Base-by-base conservation (phyloP, 1,140 invertebrate species). In the Lepidurus packardi region DNA sequence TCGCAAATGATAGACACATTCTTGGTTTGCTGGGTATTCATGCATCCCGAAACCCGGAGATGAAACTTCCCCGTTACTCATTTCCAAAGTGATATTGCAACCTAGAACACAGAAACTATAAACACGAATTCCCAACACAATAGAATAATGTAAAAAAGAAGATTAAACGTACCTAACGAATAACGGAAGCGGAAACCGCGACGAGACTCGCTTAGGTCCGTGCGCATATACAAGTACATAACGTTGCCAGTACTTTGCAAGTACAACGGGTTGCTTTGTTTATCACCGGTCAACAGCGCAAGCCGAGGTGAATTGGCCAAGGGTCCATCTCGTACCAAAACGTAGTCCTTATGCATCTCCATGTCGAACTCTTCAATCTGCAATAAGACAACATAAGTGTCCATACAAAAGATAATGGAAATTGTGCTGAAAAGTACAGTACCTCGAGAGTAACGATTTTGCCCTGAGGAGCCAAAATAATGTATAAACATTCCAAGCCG, bases 181-280 rank as follows among this genome's bases (percentile, higher is more conserved):
- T 94, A 96, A 80, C 92, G 90, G 81, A 97, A 92, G 81, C 92
- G 93, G 84, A 97, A 98, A n/a, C 96, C 96, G 82, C 92, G 91
- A 81, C 90, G 90, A 0, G 92, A 93, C 83, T 95, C 93, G 34
- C 93, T 94, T 25, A 95, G 87, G 82, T 92, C 94, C 0, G 95
- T 96, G 84, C 94, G 93, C 83, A 97, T 93, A 83, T 98, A 98
- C 76, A 98, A 84, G 84, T 98, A 98, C 4, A 98, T 84, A 81
- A 92, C 89, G 83, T 91, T 95, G 41, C 92, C 91, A 0, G 95
- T 98, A 0, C 95, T 97, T 85, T 97, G 94, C 41, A 98, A 90
- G 13, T 96, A 92, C 80, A 90, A 90, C 79, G 92, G 90, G 84
- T 96, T 95, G 79, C 93, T 90, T 79, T 90, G 88, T 1, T 88